Base-by-base conservation (phyloP, 2,797 vertebrate genomes). In the Distichodus sexfasciatus region DNA sequence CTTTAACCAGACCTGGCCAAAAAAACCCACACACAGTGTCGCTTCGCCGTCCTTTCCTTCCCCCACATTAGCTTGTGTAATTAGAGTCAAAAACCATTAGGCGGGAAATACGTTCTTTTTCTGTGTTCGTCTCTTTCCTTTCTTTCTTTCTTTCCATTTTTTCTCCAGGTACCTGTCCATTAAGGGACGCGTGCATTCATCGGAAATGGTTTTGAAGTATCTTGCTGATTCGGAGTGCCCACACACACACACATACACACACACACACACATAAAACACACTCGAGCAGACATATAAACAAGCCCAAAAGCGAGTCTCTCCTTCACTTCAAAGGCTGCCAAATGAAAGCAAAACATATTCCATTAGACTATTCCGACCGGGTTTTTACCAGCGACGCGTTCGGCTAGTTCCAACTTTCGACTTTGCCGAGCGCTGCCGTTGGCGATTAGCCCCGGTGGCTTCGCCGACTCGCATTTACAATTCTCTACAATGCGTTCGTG, bases 191-290 rank as follows among this genome's bases (percentile, higher is more conserved):
- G 26, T 29, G 48, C 26, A 31, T 51, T 48, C 46, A 48, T 19
- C 15, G 48, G 48, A 51, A 51, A 51, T 51, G 48, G 48, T 51
- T 51, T 51, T 51, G 48, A 51, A 51, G 48, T 51, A 51, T 28
- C 48, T 51, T 31, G 24, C 48, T 51, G 48, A 31, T 51, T 51
- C 48, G 6, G 17, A 19, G 15, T 48, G 14, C 23, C 21, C 19
- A 48, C 23, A 48, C 24, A 31, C 28, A 51, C 48, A 51, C n/a
- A 12, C 28, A 2, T 11, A 51, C n/a, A n/a, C 28, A 28, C 28
- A 3, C 12, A 48, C 6, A 9, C 2, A 3, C 2, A 3, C 1
- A 15, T 8, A 48, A 33, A n/a, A n/a, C n/a, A n/a, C n/a, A n/a
- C n/a, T n/a, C n/a, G n/a, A n/a, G n/a, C 28, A 3, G n/a, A 48